A percentile compares a stretch with the other conserved stretches of the same genome.
Conservation (phyloP, 2,797 vertebrate species). For the Neoniphon sammara region DNA sequence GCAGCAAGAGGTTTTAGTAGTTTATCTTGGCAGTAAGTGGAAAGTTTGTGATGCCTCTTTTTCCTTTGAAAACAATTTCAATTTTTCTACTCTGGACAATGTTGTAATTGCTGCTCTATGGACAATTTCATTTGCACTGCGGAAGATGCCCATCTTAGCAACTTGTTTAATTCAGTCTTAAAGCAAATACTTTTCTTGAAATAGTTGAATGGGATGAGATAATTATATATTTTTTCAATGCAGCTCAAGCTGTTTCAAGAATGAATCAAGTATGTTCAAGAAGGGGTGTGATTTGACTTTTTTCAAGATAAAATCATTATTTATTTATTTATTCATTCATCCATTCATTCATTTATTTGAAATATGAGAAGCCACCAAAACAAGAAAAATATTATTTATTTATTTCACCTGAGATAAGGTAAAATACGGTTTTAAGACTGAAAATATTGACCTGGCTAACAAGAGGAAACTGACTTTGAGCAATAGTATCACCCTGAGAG, state of each 20-base stretch:
- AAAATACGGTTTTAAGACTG: no score
- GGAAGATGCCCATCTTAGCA: background rate
- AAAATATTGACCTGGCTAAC: no score
- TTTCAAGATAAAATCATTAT: no score
- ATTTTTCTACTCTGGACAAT: constrained; percentile 16
- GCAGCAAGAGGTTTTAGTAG: constrained; percentile 46
- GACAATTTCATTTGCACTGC: background rate
- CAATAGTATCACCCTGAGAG: background rate
- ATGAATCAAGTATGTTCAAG: background rate
- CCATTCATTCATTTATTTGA: no score
- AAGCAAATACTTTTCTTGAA: background rate
- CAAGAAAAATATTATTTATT: no score
- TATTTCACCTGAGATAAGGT: no score
- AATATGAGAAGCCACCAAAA: no score
- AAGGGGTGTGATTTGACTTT: no score
- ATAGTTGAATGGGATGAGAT: background rate
- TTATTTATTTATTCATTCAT: no score
- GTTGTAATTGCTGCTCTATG: constrained; percentile 32
- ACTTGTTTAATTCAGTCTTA: background rate
- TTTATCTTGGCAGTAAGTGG: constrained; percentile 53
- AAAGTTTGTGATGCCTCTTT: constrained; percentile 41
- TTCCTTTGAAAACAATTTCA: constrained; percentile 8
- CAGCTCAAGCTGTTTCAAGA: background rate
- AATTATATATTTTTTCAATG: background rate
- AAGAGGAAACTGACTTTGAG: background rate